Evolutionary conservation across 2,113 vertebrate genomes (phyloP).

Genomic region (Centropus bengalensis): DNA sequence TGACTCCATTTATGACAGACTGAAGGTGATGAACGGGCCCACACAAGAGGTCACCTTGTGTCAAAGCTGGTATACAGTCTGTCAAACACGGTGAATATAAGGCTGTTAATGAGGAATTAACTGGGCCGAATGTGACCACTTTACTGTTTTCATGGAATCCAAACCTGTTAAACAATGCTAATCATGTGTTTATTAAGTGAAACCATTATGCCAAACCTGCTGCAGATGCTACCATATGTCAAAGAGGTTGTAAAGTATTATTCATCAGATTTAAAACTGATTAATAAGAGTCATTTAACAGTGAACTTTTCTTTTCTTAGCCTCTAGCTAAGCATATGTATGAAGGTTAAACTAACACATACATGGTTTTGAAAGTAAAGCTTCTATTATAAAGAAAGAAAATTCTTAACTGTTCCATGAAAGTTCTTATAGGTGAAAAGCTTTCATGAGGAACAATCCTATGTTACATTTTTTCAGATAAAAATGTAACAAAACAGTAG

Average conservation of each 20-base stretch:
- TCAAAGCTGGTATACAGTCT: conserved; percentile 77
- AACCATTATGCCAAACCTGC: conserved; percentile 78
- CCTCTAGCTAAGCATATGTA: conserved; percentile 64
- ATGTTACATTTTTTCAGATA: not conserved
- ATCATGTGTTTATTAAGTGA: conserved; percentile 85
- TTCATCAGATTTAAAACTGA: conserved; percentile 79
- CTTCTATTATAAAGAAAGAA: conserved; percentile 45
- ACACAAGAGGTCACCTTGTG: conserved; percentile 79
- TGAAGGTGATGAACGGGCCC: conserved; percentile 79
- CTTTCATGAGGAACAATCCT: not conserved
- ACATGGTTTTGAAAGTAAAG: conserved; percentile 43
- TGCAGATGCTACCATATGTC: conserved; percentile 75
- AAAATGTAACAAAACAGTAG: not conserved
- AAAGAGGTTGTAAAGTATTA: conserved; percentile 80
- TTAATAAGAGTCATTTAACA: conserved; percentile 76
- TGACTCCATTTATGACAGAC: conserved; percentile 76
- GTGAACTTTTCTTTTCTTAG: conserved; percentile 67
- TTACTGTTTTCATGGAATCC: conserved; percentile 76
- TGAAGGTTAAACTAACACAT: conserved; percentile 73
- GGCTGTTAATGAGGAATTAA: conserved; percentile 83
- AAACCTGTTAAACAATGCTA: conserved; percentile 82
- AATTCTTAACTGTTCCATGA: not conserved
- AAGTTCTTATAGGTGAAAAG: not conserved
- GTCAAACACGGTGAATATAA: conserved; percentile 73
- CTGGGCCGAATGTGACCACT: conserved; percentile 76